These are phyloP conservation scores for Toxostoma redivivum DNA, from an alignment of 2,113 vertebrate genomes.

Conservation along the genomic window DNA sequence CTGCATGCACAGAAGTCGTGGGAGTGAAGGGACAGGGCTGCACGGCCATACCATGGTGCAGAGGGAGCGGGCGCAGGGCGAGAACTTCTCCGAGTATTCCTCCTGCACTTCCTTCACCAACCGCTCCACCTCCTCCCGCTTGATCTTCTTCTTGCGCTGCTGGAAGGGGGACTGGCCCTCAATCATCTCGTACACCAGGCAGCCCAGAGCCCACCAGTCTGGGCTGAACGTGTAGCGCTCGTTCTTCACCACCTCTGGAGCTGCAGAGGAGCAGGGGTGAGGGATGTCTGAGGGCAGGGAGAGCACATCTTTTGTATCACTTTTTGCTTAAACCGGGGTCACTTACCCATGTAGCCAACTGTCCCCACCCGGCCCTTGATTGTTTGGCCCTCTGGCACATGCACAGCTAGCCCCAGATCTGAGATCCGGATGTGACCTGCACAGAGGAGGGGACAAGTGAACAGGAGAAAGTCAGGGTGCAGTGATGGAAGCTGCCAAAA, in stretches of 20 bases:
- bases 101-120: slow-evolving; percentile 90
- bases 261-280: slow-evolving; percentile 52
- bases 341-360: slow-evolving; percentile 98
- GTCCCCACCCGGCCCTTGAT: slow-evolving; percentile 97
- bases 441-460: background rate
- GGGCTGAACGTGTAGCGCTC: slow-evolving; percentile 94
- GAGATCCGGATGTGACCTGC: slow-evolving; percentile 97
- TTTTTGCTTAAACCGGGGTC: background rate
- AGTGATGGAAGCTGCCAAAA: background rate
- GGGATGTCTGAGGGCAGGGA: background rate
- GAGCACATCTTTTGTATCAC: background rate
- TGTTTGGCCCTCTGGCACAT: slow-evolving; percentile 89
- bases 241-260: slow-evolving; percentile 94
- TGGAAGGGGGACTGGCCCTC: slow-evolving; percentile 97
- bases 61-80: slow-evolving; percentile 81
- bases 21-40: background rate
- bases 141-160: slow-evolving; percentile 97
- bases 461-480: background rate
- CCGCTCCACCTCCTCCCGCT: slow-evolving; percentile 93
- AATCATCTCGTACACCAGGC: slow-evolving; percentile 97
- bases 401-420: slow-evolving; percentile 91
- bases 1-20: background rate
- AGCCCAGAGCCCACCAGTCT: slow-evolving; percentile 97
- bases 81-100: slow-evolving; percentile 90
- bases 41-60: slow-evolving; percentile 81